Conservation (phyloP, 2,888 invertebrate species). For the Drosophila mercatorum region DNA sequence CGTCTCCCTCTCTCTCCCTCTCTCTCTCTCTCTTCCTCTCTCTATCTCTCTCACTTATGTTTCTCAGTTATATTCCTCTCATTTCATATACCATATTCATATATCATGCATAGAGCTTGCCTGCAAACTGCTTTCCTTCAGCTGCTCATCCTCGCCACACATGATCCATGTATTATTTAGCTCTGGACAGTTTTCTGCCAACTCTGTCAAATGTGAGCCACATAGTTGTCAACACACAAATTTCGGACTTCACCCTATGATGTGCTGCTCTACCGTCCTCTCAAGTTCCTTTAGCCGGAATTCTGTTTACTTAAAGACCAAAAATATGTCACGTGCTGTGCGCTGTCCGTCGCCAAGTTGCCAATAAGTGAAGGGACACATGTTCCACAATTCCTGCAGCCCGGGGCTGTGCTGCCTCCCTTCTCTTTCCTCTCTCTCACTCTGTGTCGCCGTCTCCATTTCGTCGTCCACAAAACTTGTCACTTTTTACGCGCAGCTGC, state of each 20-base stretch:
- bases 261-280: constrained; percentile 10
- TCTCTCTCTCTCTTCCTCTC: not conserved
- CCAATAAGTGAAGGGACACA: constrained; percentile 68
- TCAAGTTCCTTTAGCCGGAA: constrained; percentile 2
- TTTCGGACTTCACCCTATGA: not conserved
- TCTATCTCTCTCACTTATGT: not conserved
- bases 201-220: constrained; percentile 38
- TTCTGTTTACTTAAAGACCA: constrained; percentile 39
- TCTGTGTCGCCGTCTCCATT: constrained; percentile 1
- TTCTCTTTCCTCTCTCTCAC: constrained; percentile 6
- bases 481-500: constrained; percentile 81
- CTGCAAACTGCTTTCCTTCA: not conserved
- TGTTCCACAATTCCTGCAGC: constrained; percentile 41
- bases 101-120: not conserved
- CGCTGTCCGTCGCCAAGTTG: constrained; percentile 65
- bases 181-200: constrained; percentile 8
- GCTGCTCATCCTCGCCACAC: not conserved
- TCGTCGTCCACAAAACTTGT: constrained; percentile 63
- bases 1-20: too few species aligned
- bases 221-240: constrained; percentile 52
- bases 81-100: not conserved
- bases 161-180: constrained; percentile 32
- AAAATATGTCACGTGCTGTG: constrained; percentile 74
- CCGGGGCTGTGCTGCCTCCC: not conserved
- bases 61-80: not conserved